Evolutionary conservation across 2,888 invertebrate genomes (phyloP).

Genomic region (Tetragonisca angustula): DNA sequence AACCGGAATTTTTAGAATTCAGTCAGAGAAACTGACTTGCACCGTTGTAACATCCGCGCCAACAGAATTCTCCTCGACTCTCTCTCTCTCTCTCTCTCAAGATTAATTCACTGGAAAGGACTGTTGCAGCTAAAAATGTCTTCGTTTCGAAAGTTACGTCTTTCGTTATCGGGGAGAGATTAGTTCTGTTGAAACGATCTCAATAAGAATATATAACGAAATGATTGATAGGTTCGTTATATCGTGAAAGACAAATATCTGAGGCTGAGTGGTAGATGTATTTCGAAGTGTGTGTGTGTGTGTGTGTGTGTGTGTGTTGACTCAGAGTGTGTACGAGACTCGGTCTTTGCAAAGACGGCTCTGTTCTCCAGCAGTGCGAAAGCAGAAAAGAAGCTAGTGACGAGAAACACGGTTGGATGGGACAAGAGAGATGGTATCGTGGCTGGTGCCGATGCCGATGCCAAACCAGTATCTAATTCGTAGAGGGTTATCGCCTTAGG

Average conservation of each 20-base stretch:
- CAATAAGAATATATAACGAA: slow-evolving; percentile 18
- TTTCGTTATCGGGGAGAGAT: slow-evolving; percentile 55
- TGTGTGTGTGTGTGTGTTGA: no score
- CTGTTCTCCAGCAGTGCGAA: background rate
- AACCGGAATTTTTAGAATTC: no score
- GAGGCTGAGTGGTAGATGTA: background rate
- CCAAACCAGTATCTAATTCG: slow-evolving; percentile 54
- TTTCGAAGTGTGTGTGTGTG: background rate
- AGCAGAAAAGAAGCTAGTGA: background rate
- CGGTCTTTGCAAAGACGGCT: background rate
- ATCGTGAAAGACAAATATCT: background rate
- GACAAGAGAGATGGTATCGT: slow-evolving; percentile 24
- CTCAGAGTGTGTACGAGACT: background rate
- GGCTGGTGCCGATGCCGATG: background rate
- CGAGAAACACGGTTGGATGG: background rate
- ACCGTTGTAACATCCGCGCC: no score
- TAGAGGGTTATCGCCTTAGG: slow-evolving; percentile 70
- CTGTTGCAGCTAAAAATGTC: slow-evolving; percentile 5
- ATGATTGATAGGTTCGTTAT: background rate
- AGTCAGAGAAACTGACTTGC: no score
- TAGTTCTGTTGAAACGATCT: slow-evolving; percentile 50
- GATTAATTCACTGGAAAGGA: no score
- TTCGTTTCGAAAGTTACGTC: slow-evolving; percentile 44
- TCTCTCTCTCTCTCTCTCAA: no score
- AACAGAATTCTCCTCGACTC: no score